These are phyloP conservation scores for Chionodraco myersi DNA, from an alignment of 2,113 vertebrate genomes.

Conservation along the genomic window DNA sequence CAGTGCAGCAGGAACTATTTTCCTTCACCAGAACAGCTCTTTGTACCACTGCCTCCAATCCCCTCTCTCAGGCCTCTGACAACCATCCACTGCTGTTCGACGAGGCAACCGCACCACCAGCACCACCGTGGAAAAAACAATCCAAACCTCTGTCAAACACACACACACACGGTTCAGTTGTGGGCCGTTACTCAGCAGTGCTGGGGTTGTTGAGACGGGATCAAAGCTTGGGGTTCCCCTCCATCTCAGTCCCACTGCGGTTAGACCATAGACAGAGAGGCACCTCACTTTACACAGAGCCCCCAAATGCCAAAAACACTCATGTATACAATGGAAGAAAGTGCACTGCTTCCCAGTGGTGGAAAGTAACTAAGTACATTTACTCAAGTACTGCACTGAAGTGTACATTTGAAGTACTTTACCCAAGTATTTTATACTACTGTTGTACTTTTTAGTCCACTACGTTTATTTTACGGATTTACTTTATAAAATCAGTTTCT, in stretches of 20 bases:
- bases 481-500: too few relatives aligned
- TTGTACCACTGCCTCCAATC: conserved; percentile 71
- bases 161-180: conserved; percentile 64
- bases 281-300: conserved; percentile 78
- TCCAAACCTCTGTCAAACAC: conserved; percentile 68
- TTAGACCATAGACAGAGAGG: conserved; percentile 80
- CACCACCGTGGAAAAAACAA: conserved; percentile 60
- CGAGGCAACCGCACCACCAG: conserved; percentile 59
- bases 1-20: conserved; percentile 83
- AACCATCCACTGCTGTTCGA: conserved; percentile 64
- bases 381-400: too few relatives aligned
- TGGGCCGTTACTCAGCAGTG: conserved; percentile 74
- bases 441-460: too few relatives aligned
- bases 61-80: conserved; percentile 72
- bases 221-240: conserved; percentile 81
- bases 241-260: conserved; percentile 74
- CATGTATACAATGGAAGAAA: conserved; percentile 30
- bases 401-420: too few relatives aligned
- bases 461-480: too few relatives aligned
- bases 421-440: too few relatives aligned
- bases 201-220: conserved; percentile 63
- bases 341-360: conserved; percentile 4
- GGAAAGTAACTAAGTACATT: too few relatives aligned
- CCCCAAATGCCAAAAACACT: conserved; percentile 71
- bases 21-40: conserved; percentile 79